These are phyloP conservation scores for Perca fluviatilis DNA, from an alignment of 2,113 vertebrate genomes.

Conservation along the genomic window DNA sequence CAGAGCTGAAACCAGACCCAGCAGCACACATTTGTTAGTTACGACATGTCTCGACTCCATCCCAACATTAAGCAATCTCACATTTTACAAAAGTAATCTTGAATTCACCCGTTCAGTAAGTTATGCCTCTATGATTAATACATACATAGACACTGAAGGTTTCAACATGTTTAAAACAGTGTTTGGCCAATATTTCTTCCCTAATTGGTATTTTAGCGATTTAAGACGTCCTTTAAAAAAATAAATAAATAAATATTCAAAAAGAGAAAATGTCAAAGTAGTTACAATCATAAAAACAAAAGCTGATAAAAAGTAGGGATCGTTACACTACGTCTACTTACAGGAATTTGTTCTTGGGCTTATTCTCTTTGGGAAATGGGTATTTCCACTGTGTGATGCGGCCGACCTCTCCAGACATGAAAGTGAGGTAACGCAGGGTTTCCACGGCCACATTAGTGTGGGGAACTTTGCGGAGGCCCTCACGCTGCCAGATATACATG, in stretches of 20 bases:
- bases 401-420: conserved; percentile 97
- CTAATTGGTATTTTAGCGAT: not conserved
- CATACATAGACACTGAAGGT: not conserved
- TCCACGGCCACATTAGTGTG: conserved; percentile 96
- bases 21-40: conserved; percentile 2
- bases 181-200: conserved; percentile 5
- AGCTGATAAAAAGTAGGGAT: not conserved
- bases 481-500: conserved; percentile 97
- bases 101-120: conserved; percentile 17
- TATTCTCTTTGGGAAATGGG: conserved; percentile 94
- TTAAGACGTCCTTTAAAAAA: not conserved
- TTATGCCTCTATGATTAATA: conserved; percentile 1
- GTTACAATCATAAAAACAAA: not conserved
- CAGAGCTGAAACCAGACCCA: conserved; percentile 15
- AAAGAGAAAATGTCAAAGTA: not conserved
- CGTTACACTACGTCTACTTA: conserved; percentile 70
- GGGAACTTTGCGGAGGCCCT: conserved; percentile 92
- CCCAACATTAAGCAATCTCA: conserved; percentile 28
- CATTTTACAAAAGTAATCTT: conserved; percentile 2
- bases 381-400: conserved; percentile 99
- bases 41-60: conserved; percentile 39
- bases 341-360: conserved; percentile 96
- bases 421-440: conserved; percentile 96
- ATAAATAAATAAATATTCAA: not conserved
- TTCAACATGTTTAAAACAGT: conserved; percentile 24